A percentile compares a stretch with the other conserved stretches of the same genome.
phyloP scores from a whole-genome alignment of 2,888 invertebrate species.

The Rhopalosiphum nymphaeae region DNA sequence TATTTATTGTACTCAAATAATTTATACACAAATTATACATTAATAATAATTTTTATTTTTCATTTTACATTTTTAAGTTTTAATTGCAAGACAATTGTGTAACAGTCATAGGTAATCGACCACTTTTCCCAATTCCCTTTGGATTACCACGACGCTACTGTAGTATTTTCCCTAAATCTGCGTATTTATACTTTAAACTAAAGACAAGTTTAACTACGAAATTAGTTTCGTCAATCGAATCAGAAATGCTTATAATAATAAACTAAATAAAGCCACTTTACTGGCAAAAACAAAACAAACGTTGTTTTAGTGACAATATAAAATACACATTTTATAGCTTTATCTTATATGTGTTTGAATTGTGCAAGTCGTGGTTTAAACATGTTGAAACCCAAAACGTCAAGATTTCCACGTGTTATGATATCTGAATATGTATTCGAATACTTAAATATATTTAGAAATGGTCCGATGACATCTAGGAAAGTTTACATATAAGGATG shows the following conservation, averaged over 20 bases:
- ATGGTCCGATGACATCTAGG: neutral
- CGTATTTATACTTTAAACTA: neutral
- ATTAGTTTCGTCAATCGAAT: neutral
- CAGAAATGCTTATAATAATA: neutral
- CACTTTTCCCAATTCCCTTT: too few species aligned
- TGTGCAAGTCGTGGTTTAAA: neutral
- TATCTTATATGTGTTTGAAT: neutral
- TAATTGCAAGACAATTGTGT: too few species aligned
- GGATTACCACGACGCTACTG: too few species aligned
- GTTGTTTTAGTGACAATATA: neutral
- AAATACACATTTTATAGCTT: neutral
- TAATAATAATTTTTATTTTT: too few species aligned
- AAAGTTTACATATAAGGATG: constrained; percentile 24
- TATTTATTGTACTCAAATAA: too few species aligned
- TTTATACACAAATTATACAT: too few species aligned
- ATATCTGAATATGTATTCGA: neutral
- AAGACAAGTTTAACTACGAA: neutral
- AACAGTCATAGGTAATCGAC: too few species aligned
- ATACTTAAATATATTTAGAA: neutral
- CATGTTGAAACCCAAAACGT: constrained; percentile 33
- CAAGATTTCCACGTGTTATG: neutral
- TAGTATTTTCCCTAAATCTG: neutral
- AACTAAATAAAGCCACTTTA: neutral
- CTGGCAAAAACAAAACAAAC: neutral
- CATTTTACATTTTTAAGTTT: too few species aligned